These are phyloP conservation scores for Anas flavirostris DNA, from an alignment of 2,797 vertebrate species.

Conservation along the genomic window DNA sequence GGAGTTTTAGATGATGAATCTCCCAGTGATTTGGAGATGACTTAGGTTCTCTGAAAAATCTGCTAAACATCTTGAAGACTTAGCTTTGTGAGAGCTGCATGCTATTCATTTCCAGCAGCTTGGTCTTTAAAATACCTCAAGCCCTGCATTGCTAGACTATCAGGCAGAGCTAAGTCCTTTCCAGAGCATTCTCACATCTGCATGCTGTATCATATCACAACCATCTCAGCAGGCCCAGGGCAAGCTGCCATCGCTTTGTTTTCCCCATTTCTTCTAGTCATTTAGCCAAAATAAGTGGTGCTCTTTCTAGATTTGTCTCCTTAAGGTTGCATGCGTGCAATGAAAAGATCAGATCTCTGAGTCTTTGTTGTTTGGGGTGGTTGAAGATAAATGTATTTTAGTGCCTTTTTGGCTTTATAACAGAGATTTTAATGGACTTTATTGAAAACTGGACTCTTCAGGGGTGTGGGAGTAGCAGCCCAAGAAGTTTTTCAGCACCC, in stretches of 20 bases:
- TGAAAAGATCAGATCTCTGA: not conserved
- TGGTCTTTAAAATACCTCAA: slow-evolving; percentile 1
- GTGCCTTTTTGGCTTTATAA: not conserved
- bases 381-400: not conserved
- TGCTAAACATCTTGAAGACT: not conserved
- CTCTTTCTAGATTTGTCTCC: not conserved
- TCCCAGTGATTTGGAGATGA: not conserved
- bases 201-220: not conserved
- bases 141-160: not conserved
- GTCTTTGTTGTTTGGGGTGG: not conserved
- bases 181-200: not conserved
- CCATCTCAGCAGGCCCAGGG: not conserved
- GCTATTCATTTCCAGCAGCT: slow-evolving; percentile 13
- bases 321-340: not conserved
- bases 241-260: not conserved
- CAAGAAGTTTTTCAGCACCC: not conserved
- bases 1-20: not conserved
- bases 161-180: slow-evolving; percentile 6
- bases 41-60: not conserved
- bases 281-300: not conserved
- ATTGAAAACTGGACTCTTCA: not conserved
- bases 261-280: not conserved
- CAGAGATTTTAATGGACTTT: not conserved
- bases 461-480: not conserved
- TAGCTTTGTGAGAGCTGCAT: not conserved